A percentile compares a stretch with the other conserved stretches of the same genome.
Conservation (phyloP, 2,113 vertebrate genomes). For the Terrapene triunguis region DNA sequence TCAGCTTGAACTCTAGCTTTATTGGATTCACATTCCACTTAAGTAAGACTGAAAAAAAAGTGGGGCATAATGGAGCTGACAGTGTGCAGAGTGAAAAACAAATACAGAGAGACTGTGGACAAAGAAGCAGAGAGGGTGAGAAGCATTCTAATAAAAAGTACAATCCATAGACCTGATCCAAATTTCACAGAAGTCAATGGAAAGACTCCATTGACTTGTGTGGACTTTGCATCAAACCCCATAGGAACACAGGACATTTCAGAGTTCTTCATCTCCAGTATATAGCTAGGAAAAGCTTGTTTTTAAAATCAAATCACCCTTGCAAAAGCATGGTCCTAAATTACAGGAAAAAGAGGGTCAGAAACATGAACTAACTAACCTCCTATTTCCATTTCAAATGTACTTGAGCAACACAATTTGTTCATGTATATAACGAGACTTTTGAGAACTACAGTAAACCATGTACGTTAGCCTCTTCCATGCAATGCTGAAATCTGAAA, state of each 20-base stretch:
- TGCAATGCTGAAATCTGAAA: background rate
- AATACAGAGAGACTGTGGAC: background rate
- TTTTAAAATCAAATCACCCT: background rate
- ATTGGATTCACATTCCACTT: background rate
- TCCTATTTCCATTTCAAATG: background rate
- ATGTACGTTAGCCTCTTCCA: background rate
- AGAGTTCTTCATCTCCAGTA: background rate
- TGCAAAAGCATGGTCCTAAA: background rate
- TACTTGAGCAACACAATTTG: background rate
- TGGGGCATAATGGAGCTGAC: background rate
- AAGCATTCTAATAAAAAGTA: background rate
- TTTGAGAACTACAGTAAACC: background rate
- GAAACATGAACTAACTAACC: background rate
- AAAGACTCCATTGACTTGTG: background rate
- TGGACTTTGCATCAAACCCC: background rate
- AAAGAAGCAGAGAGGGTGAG: background rate
- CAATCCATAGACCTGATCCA: background rate
- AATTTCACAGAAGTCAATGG: background rate
- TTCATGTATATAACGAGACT: background rate
- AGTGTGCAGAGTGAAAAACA: background rate
- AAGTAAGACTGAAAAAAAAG: background rate
- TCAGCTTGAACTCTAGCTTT: background rate
- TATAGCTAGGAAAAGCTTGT: background rate
- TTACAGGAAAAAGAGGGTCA: background rate
- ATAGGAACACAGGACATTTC: background rate